Conservation (phyloP, 2,797 vertebrate genomes). For the Macroramphosus scolopax region DNA sequence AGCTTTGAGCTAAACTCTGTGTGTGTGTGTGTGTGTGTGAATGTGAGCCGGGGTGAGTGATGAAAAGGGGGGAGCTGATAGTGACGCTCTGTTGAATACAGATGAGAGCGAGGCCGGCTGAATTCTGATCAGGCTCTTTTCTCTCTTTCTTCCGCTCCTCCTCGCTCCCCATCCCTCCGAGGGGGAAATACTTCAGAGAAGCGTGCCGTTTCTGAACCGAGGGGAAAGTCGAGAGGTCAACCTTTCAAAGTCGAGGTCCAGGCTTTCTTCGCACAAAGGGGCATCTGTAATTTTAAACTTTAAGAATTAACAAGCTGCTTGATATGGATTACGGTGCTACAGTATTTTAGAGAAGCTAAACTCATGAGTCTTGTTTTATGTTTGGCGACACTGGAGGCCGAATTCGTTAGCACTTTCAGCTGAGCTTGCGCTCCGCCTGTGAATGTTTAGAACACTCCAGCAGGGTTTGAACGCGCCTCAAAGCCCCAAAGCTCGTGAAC, state of each 20-base stretch:
- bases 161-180: conserved; percentile 17
- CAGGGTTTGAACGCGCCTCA: conserved; percentile 13
- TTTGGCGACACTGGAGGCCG: conserved; percentile 12
- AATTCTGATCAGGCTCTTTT: conserved; percentile 53
- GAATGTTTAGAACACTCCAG: neutral
- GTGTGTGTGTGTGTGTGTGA: conserved; percentile 4
- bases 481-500: conserved; percentile 7
- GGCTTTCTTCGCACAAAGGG: conserved; percentile 13
- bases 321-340: conserved; percentile 5
- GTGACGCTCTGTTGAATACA: conserved; percentile 56
- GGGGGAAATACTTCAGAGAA: conserved; percentile 46
- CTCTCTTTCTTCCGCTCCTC: conserved; percentile 21
- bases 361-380: conserved; percentile 14
- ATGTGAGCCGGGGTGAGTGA: conserved; percentile 39
- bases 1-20: conserved; percentile 25
- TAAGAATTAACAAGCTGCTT: conserved; percentile 23
- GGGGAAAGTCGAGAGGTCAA: conserved; percentile 35
- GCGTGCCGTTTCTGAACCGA: conserved; percentile 36
- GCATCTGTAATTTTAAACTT: neutral
- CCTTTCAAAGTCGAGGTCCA: conserved; percentile 40
- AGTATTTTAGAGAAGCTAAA: conserved; percentile 14
- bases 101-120: conserved; percentile 52
- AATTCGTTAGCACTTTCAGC: conserved; percentile 33
- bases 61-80: conserved; percentile 54
- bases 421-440: neutral